Percentiles rank a stretch among this genome's conserved stretches.
phyloP scores from a whole-genome alignment of 2,797 vertebrate genomes.

The Oryzias sinensis region DNA sequence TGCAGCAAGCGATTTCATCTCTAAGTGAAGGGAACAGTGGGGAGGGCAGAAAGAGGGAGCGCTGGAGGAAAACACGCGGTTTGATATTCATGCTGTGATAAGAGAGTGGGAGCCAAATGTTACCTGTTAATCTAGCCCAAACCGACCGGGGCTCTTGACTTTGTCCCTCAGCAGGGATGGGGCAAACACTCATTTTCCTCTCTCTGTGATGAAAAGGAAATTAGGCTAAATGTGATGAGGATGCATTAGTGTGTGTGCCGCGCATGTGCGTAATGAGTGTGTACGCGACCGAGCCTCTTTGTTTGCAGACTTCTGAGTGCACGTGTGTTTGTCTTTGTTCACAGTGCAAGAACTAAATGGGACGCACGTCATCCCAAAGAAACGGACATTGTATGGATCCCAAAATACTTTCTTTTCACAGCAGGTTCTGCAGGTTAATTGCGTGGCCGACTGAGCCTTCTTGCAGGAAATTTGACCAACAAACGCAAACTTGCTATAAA shows the following conservation, averaged over 20 bases:
- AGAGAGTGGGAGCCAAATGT: constrained; percentile 89
- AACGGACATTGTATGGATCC: constrained; percentile 50
- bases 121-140: constrained; percentile 82
- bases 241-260: constrained; percentile 67
- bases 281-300: constrained; percentile 28
- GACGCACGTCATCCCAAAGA: constrained; percentile 48
- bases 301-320: constrained; percentile 32
- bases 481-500: too few species aligned
- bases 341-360: constrained; percentile 9
- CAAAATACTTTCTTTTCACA: constrained; percentile 30
- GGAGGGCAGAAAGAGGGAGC: constrained; percentile 68
- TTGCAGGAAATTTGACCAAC: too few species aligned
- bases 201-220: constrained; percentile 80
- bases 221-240: constrained; percentile 79
- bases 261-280: constrained; percentile 52
- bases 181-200: constrained; percentile 82
- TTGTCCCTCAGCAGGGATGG: constrained; percentile 81
- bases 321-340: constrained; percentile 21
- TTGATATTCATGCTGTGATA: constrained; percentile 93
- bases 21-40: constrained; percentile 99
- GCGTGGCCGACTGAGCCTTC: constrained; percentile 4
- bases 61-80: constrained; percentile 86
- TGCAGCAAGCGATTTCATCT: constrained; percentile 99
- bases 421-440: constrained; percentile 4
- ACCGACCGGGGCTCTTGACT: constrained; percentile 80